phyloP scores from a whole-genome alignment of 2,113 vertebrate genomes.

The Prionailurus bengalensis region DNA sequence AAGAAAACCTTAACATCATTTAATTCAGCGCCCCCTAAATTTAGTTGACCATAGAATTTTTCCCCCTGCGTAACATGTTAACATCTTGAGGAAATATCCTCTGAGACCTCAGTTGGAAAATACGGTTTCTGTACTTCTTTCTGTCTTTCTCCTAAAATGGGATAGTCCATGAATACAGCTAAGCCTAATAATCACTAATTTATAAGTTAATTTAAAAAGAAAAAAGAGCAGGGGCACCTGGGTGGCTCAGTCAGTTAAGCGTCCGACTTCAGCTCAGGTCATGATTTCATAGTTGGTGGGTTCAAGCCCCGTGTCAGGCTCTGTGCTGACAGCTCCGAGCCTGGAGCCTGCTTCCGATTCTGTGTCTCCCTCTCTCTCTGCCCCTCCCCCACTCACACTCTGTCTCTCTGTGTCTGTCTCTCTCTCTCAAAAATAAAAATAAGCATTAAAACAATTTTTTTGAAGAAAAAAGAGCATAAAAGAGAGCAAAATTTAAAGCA shows the following conservation, averaged over 20 bases:
- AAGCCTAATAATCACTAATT: not conserved
- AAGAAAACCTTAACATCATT: not conserved
- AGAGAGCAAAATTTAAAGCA: not conserved
- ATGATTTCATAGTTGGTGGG: too few species aligned
- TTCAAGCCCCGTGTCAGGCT: too few species aligned
- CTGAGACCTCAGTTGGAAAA: not conserved
- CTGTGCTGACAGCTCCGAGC: too few species aligned
- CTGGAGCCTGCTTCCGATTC: too few species aligned
- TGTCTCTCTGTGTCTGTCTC: too few species aligned
- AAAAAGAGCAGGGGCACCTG: not conserved
- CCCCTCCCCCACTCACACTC: too few species aligned
- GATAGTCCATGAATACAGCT: not conserved
- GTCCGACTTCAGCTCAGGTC: too few species aligned
- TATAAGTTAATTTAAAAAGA: not conserved
- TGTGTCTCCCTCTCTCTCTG: too few species aligned
- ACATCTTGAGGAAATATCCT: not conserved
- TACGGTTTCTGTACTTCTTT: not conserved
- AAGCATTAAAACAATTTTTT: not conserved
- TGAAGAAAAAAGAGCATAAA: not conserved
- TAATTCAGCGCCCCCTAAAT: constrained; percentile 2
- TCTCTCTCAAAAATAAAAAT: not conserved
- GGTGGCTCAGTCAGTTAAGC: not conserved
- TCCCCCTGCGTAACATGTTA: not conserved
- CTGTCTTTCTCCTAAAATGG: constrained; percentile 15
- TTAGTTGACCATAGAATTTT: not conserved